A percentile compares a stretch with the other conserved stretches of the same genome.
phyloP scores from a whole-genome alignment of 1,140 invertebrate species.

The Sycophaga agraensis region DNA sequence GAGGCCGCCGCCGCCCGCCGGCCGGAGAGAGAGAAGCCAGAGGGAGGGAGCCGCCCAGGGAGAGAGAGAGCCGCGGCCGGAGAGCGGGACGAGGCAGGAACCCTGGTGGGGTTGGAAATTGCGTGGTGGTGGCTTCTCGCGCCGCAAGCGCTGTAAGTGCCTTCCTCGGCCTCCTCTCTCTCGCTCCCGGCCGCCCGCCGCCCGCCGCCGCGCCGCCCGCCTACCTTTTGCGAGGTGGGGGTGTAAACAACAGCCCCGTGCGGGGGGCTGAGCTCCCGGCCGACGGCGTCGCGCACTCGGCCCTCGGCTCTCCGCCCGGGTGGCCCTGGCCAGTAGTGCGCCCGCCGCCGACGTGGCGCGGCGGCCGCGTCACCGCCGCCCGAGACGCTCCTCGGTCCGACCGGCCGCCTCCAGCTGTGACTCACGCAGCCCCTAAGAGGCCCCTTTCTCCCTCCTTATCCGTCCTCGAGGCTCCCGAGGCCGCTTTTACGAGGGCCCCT shows the following conservation, averaged over 20 bases:
- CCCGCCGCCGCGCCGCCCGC: constrained; percentile 47
- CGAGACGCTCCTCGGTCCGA: not conserved
- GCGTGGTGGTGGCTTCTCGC: constrained; percentile 55
- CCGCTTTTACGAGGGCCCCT: too few relatives aligned
- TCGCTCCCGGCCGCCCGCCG: constrained; percentile 34
- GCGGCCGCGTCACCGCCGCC: not conserved
- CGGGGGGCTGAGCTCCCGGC: constrained; percentile 21
- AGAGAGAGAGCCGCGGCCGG: constrained; percentile 34
- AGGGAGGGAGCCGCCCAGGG: not conserved
- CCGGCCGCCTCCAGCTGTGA: too few relatives aligned
- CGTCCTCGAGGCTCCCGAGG: not conserved
- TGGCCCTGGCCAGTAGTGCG: too few relatives aligned
- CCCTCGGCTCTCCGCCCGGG: too few relatives aligned
- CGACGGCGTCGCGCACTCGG: too few relatives aligned
- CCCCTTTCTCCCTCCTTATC: not conserved
- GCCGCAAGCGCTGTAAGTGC: not conserved
- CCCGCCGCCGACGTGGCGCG: too few relatives aligned
- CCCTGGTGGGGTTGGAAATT: constrained; percentile 59
- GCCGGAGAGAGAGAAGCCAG: not conserved
- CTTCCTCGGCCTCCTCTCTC: constrained; percentile 15
- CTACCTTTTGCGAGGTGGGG: constrained; percentile 46
- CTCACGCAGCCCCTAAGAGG: too few relatives aligned
- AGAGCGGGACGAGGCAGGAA: constrained; percentile 31
- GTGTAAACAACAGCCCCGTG: constrained; percentile 55
- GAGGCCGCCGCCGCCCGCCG: too few relatives aligned